phyloP scores from a whole-genome alignment of 1,140 invertebrate species.

The Drosophila sproati region DNA sequence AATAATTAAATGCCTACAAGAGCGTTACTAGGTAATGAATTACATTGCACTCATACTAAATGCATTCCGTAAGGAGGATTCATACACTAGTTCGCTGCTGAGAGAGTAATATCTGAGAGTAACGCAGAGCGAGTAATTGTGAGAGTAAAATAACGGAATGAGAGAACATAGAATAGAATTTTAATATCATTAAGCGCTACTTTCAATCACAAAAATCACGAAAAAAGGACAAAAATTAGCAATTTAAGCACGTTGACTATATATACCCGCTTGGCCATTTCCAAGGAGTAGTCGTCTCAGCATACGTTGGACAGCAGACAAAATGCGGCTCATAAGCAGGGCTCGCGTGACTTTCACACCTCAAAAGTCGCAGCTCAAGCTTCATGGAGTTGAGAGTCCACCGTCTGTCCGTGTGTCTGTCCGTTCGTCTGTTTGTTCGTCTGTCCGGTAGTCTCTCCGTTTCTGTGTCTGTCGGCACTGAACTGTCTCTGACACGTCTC shows the following conservation, averaged over 20 bases:
- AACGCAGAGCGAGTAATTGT: no score
- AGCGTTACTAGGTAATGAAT: no score
- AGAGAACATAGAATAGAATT: no score
- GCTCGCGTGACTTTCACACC: conserved; percentile 70
- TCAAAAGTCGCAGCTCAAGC: conserved; percentile 50
- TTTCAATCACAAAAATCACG: no score
- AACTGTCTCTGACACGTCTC: conserved; percentile 11
- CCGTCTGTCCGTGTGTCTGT: conserved; percentile 19
- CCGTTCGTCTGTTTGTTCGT: neutral
- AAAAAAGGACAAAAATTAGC: no score
- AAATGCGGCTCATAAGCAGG: neutral
- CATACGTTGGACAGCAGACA: conserved; percentile 4
- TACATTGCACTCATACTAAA: no score
- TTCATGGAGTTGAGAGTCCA: conserved; percentile 17
- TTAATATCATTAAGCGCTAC: no score
- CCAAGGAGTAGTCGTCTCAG: neutral
- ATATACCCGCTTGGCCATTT: neutral
- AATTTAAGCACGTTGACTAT: neutral
- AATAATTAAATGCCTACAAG: no score
- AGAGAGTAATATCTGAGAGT: no score
- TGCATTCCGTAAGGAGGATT: no score
- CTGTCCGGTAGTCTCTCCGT: neutral
- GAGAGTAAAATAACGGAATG: no score
- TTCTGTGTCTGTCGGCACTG: neutral
- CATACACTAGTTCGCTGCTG: no score